phyloP scores from a whole-genome alignment of 1,140 invertebrate genomes.

The Laupala kohalensis region DNA sequence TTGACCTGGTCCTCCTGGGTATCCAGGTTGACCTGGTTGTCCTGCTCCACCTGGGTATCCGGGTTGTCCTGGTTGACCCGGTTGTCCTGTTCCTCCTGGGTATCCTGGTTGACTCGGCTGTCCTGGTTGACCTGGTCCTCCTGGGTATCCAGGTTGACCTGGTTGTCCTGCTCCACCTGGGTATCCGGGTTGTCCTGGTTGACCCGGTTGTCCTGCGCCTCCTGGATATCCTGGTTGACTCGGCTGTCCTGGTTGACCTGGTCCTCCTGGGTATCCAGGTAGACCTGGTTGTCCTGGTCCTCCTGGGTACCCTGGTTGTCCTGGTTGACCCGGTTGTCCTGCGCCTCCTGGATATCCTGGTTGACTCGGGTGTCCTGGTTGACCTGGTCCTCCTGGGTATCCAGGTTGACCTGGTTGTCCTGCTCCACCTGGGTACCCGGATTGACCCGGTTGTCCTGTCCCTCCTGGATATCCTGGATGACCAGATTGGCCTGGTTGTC shows the following conservation, averaged over 20 bases:
- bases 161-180: constrained; percentile 15
- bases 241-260: constrained; percentile 12
- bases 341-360: not conserved
- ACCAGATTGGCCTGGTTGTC: constrained; percentile 2
- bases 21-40: not conserved
- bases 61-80: not conserved
- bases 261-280: constrained; percentile 9
- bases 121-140: not conserved
- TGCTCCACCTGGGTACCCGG: not conserved
- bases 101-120: not conserved
- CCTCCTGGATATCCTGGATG: constrained; percentile 13
- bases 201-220: constrained; percentile 2
- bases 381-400: not conserved
- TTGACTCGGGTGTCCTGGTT: no score
- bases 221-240: constrained; percentile 9
- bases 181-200: constrained; percentile 11
- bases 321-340: constrained; percentile 12
- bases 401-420: not conserved
- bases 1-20: not conserved
- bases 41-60: not conserved
- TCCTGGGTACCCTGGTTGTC: constrained; percentile 11
- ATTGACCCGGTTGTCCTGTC: constrained; percentile 12
- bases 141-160: not conserved
- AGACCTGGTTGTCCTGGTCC: constrained; percentile 11
- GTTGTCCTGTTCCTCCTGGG: not conserved